phyloP scores from a whole-genome alignment of 2,888 invertebrate species.

The Carterocephalus palaemon region DNA sequence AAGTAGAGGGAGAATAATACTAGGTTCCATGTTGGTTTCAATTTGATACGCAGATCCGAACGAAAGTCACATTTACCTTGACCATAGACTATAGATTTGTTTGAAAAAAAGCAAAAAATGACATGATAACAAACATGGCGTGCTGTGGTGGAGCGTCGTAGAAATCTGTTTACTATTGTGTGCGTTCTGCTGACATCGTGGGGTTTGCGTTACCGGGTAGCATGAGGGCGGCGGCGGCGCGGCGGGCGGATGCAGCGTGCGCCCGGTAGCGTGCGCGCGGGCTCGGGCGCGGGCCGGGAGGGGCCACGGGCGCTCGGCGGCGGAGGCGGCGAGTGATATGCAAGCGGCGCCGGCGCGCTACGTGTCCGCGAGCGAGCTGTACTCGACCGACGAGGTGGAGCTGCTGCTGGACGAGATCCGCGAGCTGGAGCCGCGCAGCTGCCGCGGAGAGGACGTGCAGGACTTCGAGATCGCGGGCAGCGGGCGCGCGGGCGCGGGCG shows the following conservation, averaged over 20 bases:
- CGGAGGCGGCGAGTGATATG: conserved; percentile 64
- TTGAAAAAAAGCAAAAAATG: conserved; percentile 33
- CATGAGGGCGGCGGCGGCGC: conserved; percentile 50
- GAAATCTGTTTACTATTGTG: conserved; percentile 52
- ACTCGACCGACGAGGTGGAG: conserved; percentile 78
- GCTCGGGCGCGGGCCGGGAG: conserved; percentile 54
- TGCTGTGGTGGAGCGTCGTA: conserved; percentile 53
- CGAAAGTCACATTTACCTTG: background rate
- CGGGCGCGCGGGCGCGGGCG: conserved; percentile 64
- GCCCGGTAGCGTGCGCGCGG: conserved; percentile 19
- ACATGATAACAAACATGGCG: conserved; percentile 73
- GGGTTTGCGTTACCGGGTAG: conserved; percentile 37
- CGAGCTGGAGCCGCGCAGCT: conserved; percentile 76
- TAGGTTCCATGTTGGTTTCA: background rate
- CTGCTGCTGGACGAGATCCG: conserved; percentile 76
- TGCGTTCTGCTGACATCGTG: conserved; percentile 34
- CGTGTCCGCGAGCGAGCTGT: conserved; percentile 77
- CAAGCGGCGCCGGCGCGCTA: conserved; percentile 76
- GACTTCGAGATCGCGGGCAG: conserved; percentile 79
- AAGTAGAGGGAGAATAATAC: background rate
- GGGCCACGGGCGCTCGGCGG: conserved; percentile 61
- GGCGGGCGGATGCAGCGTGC: conserved; percentile 46
- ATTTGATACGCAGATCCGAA: background rate
- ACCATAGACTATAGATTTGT: conserved; percentile 29
- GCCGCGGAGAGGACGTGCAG: conserved; percentile 74